phyloP scores from a whole-genome alignment of 1,140 invertebrate genomes.

The Cephus cinctus region DNA sequence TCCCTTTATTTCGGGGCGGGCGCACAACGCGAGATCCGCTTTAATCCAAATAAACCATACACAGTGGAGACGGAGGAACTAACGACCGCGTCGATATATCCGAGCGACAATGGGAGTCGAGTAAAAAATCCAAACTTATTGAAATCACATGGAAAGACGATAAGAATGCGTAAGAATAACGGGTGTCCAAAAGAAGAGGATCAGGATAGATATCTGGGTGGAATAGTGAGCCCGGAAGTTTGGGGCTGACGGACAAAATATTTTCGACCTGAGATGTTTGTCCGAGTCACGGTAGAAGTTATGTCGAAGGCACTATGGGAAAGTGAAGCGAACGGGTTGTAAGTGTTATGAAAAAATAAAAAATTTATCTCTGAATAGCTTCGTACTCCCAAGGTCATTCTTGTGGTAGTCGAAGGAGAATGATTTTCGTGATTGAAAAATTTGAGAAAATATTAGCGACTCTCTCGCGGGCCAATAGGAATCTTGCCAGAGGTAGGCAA shows the following conservation, averaged over 20 bases:
- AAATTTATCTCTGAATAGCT: constrained; percentile 31
- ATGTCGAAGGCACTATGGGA: constrained; percentile 19
- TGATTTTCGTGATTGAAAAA: neutral
- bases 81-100: constrained; percentile 18
- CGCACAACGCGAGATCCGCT: constrained; percentile 42
- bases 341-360: no score
- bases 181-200: no score
- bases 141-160: no score
- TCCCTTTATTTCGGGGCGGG: constrained; percentile 47
- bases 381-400: no score
- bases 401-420: no score
- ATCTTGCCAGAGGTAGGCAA: constrained; percentile 21
- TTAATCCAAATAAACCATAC: constrained; percentile 50
- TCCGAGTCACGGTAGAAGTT: constrained; percentile 23
- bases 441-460: constrained; percentile 26
- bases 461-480: constrained; percentile 21
- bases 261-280: constrained; percentile 27
- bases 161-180: no score
- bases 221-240: neutral
- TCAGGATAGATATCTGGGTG: no score
- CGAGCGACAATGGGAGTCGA: neutral
- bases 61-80: constrained; percentile 30
- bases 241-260: constrained; percentile 20
- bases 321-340: neutral
- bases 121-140: no score